Conservation (phyloP, 2,113 vertebrate species). For the Astur gentilis region DNA sequence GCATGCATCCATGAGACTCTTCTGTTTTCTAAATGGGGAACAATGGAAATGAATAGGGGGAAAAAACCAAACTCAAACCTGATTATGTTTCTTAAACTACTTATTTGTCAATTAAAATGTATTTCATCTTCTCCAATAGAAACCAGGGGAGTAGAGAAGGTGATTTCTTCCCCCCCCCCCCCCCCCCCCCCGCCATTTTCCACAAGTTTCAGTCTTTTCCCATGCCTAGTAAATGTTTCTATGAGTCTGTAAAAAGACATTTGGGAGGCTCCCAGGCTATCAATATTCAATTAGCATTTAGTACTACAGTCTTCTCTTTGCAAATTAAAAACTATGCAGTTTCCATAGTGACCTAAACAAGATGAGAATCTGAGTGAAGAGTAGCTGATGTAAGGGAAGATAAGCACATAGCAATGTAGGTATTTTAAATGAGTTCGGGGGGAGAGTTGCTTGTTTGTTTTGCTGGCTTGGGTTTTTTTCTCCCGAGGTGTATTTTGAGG, state of each 20-base stretch:
- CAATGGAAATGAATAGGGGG: background rate
- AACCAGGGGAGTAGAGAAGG: background rate
- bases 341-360: conserved; percentile 21
- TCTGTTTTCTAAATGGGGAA: background rate
- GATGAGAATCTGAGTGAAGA: background rate
- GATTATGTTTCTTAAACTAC: background rate
- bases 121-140: background rate
- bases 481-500: background rate
- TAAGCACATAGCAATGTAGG: background rate
- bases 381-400: background rate
- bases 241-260: background rate
- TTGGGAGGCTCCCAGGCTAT: background rate
- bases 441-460: background rate
- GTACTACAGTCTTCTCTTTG: background rate
- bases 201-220: background rate
- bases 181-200: background rate
- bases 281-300: conserved; percentile 12
- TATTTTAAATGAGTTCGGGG: background rate
- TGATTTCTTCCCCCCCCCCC: background rate
- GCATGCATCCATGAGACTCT: background rate
- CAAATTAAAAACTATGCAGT: background rate
- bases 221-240: background rate
- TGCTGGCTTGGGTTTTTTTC: background rate
- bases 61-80: background rate
- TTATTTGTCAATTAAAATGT: background rate